Percentiles rank a stretch among this genome's conserved stretches.
Conservation (phyloP, 2,797 vertebrate species). For the Melanotaenia nigrans region DNA sequence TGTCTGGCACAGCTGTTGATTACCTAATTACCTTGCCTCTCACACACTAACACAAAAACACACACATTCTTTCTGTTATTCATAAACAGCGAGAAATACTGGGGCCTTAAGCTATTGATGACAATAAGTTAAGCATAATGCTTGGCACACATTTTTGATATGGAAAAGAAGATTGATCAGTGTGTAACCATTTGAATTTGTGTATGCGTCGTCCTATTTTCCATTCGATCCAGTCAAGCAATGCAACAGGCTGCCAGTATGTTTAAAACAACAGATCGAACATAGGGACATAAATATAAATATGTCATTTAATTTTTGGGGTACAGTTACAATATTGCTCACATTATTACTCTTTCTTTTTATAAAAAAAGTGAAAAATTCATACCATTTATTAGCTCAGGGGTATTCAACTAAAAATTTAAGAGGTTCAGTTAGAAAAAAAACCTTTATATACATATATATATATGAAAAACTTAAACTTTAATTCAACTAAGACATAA, state of each 20-base stretch:
- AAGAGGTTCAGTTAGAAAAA: too few species aligned
- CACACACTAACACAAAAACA: slow-evolving; percentile 31
- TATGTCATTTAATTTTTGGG: too few species aligned
- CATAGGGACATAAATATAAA: not conserved
- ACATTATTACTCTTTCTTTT: too few species aligned
- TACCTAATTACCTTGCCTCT: slow-evolving; percentile 76
- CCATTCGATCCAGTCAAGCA: slow-evolving; percentile 6
- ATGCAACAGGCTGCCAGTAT: not conserved
- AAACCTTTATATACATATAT: too few species aligned
- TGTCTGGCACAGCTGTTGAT: slow-evolving; percentile 79
- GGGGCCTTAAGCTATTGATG: slow-evolving; percentile 43
- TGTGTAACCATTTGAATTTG: not conserved
- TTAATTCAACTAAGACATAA: too few species aligned
- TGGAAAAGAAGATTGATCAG: slow-evolving; percentile 23
- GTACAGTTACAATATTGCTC: too few species aligned
- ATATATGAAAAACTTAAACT: too few species aligned
- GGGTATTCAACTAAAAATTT: too few species aligned
- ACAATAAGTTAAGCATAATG: slow-evolving; percentile 45
- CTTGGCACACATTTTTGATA: slow-evolving; percentile 39
- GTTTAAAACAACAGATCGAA: slow-evolving; percentile 4
- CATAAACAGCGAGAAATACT: slow-evolving; percentile 20
- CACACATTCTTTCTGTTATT: slow-evolving; percentile 11
- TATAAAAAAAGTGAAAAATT: too few species aligned
- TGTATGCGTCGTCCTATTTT: slow-evolving; percentile 12
- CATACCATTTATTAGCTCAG: too few species aligned